These are phyloP conservation scores for Potamarius usumacintae DNA, from an alignment of 2,113 vertebrate species.

Conservation along the genomic window DNA sequence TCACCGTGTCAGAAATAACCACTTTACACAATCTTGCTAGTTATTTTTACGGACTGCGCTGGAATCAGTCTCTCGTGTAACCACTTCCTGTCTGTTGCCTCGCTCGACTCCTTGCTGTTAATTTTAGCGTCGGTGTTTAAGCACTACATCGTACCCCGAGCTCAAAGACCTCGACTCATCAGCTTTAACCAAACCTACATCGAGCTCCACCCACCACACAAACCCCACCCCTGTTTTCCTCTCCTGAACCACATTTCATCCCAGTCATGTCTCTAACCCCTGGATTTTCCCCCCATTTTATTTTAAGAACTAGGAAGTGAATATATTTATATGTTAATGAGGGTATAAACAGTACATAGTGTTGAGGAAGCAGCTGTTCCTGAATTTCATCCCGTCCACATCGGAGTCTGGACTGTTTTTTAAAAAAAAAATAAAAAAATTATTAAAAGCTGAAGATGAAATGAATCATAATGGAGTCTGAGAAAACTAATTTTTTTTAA, in stretches of 20 bases:
- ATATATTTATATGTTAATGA: not conserved
- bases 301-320: not conserved
- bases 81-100: not conserved
- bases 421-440: no score
- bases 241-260: not conserved
- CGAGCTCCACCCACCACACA: not conserved
- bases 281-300: no score
- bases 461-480: no score
- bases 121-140: not conserved
- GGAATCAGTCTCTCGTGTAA: not conserved
- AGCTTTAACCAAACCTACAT: not conserved
- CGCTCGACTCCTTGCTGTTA: not conserved
- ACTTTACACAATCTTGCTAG: not conserved
- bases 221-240: not conserved
- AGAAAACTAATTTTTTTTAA: no score
- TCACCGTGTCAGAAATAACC: not conserved
- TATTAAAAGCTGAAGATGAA: no score
- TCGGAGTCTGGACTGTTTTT: no score
- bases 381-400: no score
- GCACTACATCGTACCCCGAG: not conserved
- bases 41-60: not conserved
- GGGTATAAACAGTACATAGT: not conserved
- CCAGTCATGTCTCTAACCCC: not conserved
- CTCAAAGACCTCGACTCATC: not conserved
- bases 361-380: no score